Base-by-base conservation (phyloP, 2,888 invertebrate species). In the Caenorhabditis angaria region DNA sequence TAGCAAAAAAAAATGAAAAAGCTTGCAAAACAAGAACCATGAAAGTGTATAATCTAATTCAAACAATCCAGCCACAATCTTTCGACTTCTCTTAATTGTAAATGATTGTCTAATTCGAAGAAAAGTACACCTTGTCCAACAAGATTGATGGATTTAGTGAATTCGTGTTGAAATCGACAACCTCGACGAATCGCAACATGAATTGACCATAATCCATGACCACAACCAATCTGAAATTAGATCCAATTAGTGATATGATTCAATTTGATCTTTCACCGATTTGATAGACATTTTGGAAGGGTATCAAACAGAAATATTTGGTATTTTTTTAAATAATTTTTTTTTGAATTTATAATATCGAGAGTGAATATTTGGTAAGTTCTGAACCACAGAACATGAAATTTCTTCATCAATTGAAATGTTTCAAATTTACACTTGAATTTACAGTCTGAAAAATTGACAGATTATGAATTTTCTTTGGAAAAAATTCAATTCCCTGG, bases 131-230 rank as follows among this genome's bases (percentile, higher is more conserved):
- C 78, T 68, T 78, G 78, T 24, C 78, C 78, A 29, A 70, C 56
- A 22, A 78, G 64, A 55, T 65, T 50, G 2, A 76, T n/a, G n/a
- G n/a, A 25, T 22, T 63, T 50, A 0, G 61, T 70, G 8, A 35
- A 50, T 0, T 61, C 70, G 28, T 69, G 75, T 51, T 73, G 65
- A 55, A 78, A 78, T 24, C 75, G 68, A 20, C 71, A 70, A 2
- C 76, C 76, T 57, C 48, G 56, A 32, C 78, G 41, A 1, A 61
- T 48, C 1, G 76, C 78, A 12, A 78, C 59, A 32, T 78, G 76
- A 6, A 78, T 57, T 12, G 55, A 47, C 78, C 78, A 78, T 12
- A 35, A 59, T 8, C 76, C 78, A 41, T 78, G 78, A 18, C 78
- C 78, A 64, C 78, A 78, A 14, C 78, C 78, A 35, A 74, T 70